phyloP scores from a whole-genome alignment of 2,113 vertebrate genomes.

The Macrotis lagotis region DNA sequence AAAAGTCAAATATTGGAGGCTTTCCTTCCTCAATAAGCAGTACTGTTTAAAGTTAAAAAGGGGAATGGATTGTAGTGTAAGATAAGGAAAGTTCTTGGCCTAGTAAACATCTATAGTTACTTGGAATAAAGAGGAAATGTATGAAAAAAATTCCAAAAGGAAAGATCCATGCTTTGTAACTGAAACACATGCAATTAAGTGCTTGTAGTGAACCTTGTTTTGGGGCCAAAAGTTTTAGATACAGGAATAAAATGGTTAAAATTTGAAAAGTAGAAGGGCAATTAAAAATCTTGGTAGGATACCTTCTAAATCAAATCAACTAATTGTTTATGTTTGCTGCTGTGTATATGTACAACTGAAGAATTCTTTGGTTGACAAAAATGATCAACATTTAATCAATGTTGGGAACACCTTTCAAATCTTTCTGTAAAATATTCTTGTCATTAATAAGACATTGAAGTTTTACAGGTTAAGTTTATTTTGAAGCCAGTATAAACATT shows the following conservation, averaged over 20 bases:
- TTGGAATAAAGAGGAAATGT: constrained; percentile 45
- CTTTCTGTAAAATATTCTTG: not conserved
- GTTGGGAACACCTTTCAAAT: not conserved
- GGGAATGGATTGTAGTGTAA: constrained; percentile 27
- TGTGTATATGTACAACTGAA: not conserved
- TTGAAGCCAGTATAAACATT: not conserved
- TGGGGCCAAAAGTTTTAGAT: constrained; percentile 29
- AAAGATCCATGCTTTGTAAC: constrained; percentile 33
- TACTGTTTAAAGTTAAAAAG: constrained; percentile 47
- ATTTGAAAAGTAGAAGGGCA: constrained; percentile 35
- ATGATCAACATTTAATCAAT: constrained; percentile 28
- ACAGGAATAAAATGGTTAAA: constrained; percentile 43
- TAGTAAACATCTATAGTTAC: not conserved
- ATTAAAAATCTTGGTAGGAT: constrained; percentile 57
- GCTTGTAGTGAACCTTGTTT: constrained; percentile 12
- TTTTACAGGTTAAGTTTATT: not conserved
- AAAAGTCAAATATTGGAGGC: constrained; percentile 17
- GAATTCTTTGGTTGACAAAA: constrained; percentile 15
- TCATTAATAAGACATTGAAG: not conserved
- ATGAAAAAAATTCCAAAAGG: constrained; percentile 42
- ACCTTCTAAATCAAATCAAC: constrained; percentile 39
- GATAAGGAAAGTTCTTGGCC: constrained; percentile 32
- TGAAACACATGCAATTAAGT: constrained; percentile 47
- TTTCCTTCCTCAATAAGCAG: constrained; percentile 5
- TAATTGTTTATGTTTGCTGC: constrained; percentile 10